These are phyloP conservation scores for Phaedon cochleariae DNA, from an alignment of 2,888 invertebrate genomes.

Conservation along the genomic window DNA sequence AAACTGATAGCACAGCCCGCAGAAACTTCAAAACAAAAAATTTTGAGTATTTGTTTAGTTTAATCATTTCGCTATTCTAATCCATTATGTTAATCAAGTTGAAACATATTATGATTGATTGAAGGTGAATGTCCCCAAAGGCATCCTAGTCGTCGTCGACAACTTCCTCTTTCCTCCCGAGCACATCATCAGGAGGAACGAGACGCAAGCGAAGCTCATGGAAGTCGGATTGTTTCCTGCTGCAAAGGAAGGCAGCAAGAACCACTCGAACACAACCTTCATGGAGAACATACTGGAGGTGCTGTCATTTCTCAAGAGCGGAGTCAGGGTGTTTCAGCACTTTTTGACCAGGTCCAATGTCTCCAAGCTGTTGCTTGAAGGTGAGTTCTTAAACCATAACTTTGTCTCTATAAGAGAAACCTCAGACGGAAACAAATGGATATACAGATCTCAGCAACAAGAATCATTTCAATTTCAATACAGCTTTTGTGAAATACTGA, in stretches of 20 bases:
- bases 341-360: conserved; percentile 70
- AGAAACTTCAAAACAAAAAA: no score
- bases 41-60: no score
- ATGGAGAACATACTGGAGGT: conserved; percentile 65
- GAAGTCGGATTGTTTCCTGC: conserved; percentile 35
- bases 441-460: no score
- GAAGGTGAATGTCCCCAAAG: conserved; percentile 61
- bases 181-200: conserved; percentile 39
- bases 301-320: conserved; percentile 69
- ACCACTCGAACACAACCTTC: conserved; percentile 57
- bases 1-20: no score
- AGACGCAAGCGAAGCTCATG: conserved; percentile 43
- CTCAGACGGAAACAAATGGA: no score
- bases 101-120: no score
- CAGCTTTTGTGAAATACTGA: no score
- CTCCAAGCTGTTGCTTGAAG: conserved; percentile 66
- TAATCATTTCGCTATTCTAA: no score
- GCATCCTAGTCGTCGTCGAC: conserved; percentile 61
- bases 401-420: no score
- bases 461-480: no score
- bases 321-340: conserved; percentile 71
- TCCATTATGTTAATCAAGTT: no score
- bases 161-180: conserved; percentile 60
- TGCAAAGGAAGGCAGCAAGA: conserved; percentile 50
- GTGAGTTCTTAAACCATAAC: conserved; percentile 52